Percentiles rank a stretch among this genome's conserved stretches.
Conservation (phyloP, 2,888 invertebrate genomes). For the Brachypterus glaber region DNA sequence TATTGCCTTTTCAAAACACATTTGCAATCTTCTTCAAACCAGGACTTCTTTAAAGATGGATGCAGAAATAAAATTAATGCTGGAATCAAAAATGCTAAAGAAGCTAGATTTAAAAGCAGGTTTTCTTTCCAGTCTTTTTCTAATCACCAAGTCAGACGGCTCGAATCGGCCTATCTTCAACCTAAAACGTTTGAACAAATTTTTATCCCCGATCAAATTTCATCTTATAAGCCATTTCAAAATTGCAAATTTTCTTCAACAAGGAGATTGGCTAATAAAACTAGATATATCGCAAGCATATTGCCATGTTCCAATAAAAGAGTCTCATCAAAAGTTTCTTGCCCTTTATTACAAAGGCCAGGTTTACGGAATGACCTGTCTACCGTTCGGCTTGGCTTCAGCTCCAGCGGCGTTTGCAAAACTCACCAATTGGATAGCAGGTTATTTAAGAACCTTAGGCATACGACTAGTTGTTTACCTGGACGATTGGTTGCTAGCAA, state of each 20-base stretch:
- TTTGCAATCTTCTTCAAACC: conserved; percentile 5
- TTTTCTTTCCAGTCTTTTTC: conserved; percentile 15
- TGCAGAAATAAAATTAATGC: background rate
- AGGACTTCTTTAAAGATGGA: conserved; percentile 4
- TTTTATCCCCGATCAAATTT: conserved; percentile 15
- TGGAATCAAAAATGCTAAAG: background rate
- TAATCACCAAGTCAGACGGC: conserved; percentile 13
- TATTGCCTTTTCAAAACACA: conserved; percentile 2
- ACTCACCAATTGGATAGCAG: conserved; percentile 24
- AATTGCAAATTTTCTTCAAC: conserved; percentile 18
- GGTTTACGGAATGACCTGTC: conserved; percentile 15
- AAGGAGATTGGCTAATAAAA: conserved; percentile 16
- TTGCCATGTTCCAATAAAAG: conserved; percentile 17
- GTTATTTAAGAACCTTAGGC: conserved; percentile 13
- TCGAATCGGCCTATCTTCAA: conserved; percentile 14
- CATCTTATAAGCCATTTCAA: conserved; percentile 16
- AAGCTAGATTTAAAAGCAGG: conserved; percentile 1
- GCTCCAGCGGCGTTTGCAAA: conserved; percentile 22
- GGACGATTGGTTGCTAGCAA: conserved; percentile 20
- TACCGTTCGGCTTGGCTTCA: conserved; percentile 24
- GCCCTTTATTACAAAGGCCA: conserved; percentile 9
- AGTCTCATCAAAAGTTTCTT: conserved; percentile 14
- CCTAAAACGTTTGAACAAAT: conserved; percentile 14
- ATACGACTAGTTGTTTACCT: conserved; percentile 25
- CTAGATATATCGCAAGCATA: conserved; percentile 20